Percentiles rank a stretch among this genome's conserved stretches.
These are phyloP conservation scores for Caenorhabditis inopinata DNA, from an alignment of 1,140 invertebrate species.

Conservation along the genomic window DNA sequence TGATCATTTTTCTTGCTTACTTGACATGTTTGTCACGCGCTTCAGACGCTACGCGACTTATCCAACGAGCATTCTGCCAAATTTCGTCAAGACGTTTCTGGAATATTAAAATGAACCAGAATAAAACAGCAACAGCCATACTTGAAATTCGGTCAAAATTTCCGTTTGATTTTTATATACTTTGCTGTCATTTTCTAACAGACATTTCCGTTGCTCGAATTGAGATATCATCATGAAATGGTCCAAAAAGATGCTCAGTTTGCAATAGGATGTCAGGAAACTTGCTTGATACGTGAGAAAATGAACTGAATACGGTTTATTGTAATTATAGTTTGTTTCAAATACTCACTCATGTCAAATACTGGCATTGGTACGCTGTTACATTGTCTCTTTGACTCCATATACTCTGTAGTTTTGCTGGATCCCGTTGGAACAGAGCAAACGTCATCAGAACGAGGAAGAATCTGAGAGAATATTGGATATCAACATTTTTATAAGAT, in stretches of 20 bases:
- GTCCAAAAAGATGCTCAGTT: constrained; percentile 86
- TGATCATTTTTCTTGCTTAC: constrained; percentile 51
- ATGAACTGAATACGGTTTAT: constrained; percentile 72
- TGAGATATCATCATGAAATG: constrained; percentile 83
- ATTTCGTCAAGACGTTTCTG: constrained; percentile 69
- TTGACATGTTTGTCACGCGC: constrained; percentile 77
- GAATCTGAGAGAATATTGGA: too few species aligned
- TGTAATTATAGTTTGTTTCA: not conserved
- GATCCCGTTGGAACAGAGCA: constrained; percentile 47
- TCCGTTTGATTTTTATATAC: constrained; percentile 70
- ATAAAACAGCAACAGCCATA: not conserved
- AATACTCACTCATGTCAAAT: constrained; percentile 50
- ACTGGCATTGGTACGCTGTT: constrained; percentile 46
- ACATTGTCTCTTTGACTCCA: constrained; percentile 41
- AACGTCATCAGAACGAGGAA: constrained; percentile 48
- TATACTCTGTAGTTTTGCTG: constrained; percentile 6
- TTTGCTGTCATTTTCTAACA: constrained; percentile 80
- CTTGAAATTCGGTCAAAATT: constrained; percentile 44
- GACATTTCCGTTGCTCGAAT: constrained; percentile 78
- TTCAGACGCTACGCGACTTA: constrained; percentile 88
- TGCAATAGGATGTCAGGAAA: constrained; percentile 83
- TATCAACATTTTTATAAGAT: too few species aligned
- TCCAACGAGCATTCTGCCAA: constrained; percentile 90
- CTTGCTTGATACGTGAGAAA: constrained; percentile 84
- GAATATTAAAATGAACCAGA: constrained; percentile 33